These are phyloP conservation scores for Dasyurus viverrinus DNA, from an alignment of 2,113 vertebrate genomes.

Conservation along the genomic window DNA sequence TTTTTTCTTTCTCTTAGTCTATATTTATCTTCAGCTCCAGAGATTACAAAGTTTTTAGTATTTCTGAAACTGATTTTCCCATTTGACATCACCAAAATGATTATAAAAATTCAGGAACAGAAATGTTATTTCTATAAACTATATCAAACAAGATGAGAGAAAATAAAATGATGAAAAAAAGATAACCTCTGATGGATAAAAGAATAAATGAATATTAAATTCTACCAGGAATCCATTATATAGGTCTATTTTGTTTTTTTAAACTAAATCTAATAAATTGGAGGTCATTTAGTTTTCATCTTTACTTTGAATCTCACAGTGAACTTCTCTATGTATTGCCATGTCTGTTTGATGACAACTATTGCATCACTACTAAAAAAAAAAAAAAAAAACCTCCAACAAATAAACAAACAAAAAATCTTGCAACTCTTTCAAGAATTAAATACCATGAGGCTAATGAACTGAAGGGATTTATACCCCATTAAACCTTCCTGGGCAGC, in stretches of 20 bases:
- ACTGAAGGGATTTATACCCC: not conserved
- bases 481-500: not conserved
- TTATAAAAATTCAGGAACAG: conserved; percentile 35
- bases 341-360: not conserved
- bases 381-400: not conserved
- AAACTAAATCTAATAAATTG: not conserved
- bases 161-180: not conserved
- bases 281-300: not conserved
- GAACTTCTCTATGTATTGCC: not conserved
- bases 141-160: conserved; percentile 21
- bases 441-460: not conserved
- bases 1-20: conserved; percentile 14
- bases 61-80: conserved; percentile 39
- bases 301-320: not conserved
- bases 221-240: not conserved
- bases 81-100: not conserved
- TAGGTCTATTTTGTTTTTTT: not conserved
- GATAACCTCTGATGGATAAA: not conserved
- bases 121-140: conserved; percentile 4
- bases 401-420: too few relatives aligned
- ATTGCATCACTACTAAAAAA: not conserved
- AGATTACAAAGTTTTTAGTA: conserved; percentile 27
- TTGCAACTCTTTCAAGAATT: not conserved
- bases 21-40: conserved; percentile 50
- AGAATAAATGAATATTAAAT: not conserved